Base-by-base conservation (phyloP, 2,113 vertebrate genomes). In the Tychaedon coryphoeus region DNA sequence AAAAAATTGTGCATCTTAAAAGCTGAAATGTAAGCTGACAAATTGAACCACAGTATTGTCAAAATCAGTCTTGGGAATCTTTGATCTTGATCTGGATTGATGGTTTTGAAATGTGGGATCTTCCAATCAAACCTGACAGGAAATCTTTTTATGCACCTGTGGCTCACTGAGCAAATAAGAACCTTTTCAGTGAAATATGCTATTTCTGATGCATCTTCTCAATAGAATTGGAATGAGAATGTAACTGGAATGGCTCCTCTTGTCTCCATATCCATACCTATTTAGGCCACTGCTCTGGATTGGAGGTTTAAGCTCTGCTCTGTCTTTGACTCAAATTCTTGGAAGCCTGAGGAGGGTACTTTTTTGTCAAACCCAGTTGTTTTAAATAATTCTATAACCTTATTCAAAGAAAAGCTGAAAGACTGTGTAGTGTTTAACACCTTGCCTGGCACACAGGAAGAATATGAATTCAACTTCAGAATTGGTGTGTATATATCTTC, bases 401-500 rank as follows among this genome's bases (percentile, higher is more conserved):
- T 23, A 36, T 18, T 64, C 14, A 25, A 76, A 64, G 33, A 58
- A 72, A 72, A 73, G 42, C 28, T 65, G 40, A 4, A 38, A 65
- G 29, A 29, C 4, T 26, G 2, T 25, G 15, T 34, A 53, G 18
- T 65, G 45, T 36, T 20, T 29, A 50, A 56, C 24, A n/a, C 47
- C 12, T 75, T 87, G 24, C 15, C 22, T 92, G 57, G 11, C 16
- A 9, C 43, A 19, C 6, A 53, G n/a, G 13, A 71, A 43, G 12
- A 51, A 19, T 1, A 9, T 7, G 12, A 65, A 28, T 50, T 80
- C 5, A 8, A 8, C 6, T 65, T 20, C 20, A 61, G 9, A 75
- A 48, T 2, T 43, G 7, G 6, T 66, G 1, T 71, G 1, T 50
- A n/a, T 19, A 12, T 19, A 4, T 5, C 6, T 65, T 34, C 5